Percentiles rank a stretch among this genome's conserved stretches.
These are phyloP conservation scores for Pollenia labialis DNA, from an alignment of 2,888 invertebrate species.

Conservation along the genomic window DNA sequence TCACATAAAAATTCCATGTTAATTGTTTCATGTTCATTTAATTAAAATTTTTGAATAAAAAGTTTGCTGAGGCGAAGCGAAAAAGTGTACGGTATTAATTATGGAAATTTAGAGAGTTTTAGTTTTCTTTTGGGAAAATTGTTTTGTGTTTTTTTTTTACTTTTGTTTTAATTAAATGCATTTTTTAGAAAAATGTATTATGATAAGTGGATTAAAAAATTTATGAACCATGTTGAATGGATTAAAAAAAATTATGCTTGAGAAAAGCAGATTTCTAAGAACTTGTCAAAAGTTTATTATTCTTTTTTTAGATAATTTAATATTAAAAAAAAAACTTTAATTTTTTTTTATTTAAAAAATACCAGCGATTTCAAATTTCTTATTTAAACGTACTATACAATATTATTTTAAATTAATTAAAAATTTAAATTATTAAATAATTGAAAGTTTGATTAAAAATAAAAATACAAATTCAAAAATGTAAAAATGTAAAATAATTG, in stretches of 20 bases:
- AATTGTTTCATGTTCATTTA: slow-evolving; percentile 71
- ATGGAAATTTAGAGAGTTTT: slow-evolving; percentile 34
- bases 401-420: too few relatives aligned
- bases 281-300: too few relatives aligned
- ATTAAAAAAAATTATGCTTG: background rate
- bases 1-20: slow-evolving; percentile 59
- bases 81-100: slow-evolving; percentile 34
- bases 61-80: slow-evolving; percentile 20
- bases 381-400: too few relatives aligned
- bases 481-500: too few relatives aligned
- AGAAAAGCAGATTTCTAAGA: too few relatives aligned
- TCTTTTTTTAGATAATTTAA: too few relatives aligned
- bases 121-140: background rate
- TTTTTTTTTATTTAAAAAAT: too few relatives aligned
- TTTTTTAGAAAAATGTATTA: background rate
- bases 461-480: too few relatives aligned
- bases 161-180: slow-evolving; percentile 32
- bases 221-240: background rate
- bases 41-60: slow-evolving; percentile 52
- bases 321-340: too few relatives aligned
- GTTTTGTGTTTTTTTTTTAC: background rate
- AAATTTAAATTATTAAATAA: too few relatives aligned
- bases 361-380: too few relatives aligned
- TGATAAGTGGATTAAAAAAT: slow-evolving; percentile 14
- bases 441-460: too few relatives aligned